Conservation (phyloP, 2,113 vertebrate genomes). For the Balaenoptera acutorostrata region DNA sequence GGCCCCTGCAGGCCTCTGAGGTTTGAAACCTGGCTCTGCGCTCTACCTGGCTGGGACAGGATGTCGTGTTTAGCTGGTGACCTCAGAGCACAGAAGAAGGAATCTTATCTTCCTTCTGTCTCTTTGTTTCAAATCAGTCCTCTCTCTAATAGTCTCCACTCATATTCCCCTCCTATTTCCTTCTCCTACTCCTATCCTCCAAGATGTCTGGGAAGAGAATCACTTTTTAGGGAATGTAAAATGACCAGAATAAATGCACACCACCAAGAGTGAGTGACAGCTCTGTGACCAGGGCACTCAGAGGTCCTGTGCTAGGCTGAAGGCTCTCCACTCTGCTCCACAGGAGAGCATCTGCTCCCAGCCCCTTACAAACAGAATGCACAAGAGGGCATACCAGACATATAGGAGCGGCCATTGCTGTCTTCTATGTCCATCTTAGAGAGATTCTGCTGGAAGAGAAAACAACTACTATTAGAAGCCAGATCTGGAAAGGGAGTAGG, state of each 20-base stretch:
- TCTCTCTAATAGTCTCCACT: background rate
- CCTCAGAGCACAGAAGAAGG: background rate
- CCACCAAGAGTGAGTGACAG: background rate
- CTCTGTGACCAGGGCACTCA: background rate
- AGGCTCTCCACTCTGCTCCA: conserved; percentile 2
- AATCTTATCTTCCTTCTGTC: background rate
- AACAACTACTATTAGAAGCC: conserved; percentile 66
- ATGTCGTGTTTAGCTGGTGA: background rate
- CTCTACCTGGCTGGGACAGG: background rate
- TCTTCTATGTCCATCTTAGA: conserved; percentile 95
- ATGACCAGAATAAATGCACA: background rate
- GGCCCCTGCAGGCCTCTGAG: background rate
- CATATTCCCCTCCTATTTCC: background rate
- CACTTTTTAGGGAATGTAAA: background rate
- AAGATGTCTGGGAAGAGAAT: conserved; percentile 8
- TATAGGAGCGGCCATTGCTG: conserved; percentile 91
- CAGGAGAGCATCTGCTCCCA: background rate
- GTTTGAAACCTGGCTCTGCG: background rate
- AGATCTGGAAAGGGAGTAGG: background rate
- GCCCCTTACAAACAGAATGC: background rate
- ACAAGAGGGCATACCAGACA: conserved; percentile 85
- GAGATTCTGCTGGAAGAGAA: conserved; percentile 82
- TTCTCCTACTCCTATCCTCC: background rate
- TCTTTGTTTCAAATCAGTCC: background rate
- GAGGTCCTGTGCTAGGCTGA: background rate